Percentiles rank a stretch among this genome's conserved stretches.
Conservation (phyloP, 35 echinoderm and acorn worm genomes). For the Ophiothrix spiculata region DNA sequence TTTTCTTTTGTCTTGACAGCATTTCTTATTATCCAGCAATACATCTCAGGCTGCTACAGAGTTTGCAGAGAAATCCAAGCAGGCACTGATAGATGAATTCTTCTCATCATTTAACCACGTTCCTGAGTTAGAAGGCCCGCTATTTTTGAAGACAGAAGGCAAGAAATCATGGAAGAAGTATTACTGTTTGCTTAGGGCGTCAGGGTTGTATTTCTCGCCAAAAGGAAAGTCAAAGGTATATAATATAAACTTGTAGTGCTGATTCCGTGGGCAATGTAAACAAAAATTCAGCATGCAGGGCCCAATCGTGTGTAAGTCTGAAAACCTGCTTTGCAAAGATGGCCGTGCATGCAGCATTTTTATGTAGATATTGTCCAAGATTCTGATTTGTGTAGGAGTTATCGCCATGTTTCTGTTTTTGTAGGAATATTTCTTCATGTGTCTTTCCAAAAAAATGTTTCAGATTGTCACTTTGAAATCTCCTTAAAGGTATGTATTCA, state of each 20-base stretch:
- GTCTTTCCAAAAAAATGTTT: too few species aligned
- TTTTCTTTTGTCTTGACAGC: slow-evolving; percentile 41
- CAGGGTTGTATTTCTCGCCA: slow-evolving; percentile 89
- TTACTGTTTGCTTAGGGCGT: neutral
- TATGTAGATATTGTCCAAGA: too few species aligned
- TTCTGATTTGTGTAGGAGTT: too few species aligned
- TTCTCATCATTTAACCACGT: slow-evolving; percentile 70
- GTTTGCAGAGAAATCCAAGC: slow-evolving; percentile 96
- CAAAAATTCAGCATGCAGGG: too few species aligned
- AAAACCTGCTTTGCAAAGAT: too few species aligned
- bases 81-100: slow-evolving; percentile 86
- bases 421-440: too few species aligned
- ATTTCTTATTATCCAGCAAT: slow-evolving; percentile 73
- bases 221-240: slow-evolving; percentile 97
- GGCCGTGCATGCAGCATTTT: too few species aligned
- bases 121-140: slow-evolving; percentile 78
- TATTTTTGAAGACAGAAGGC: slow-evolving; percentile 84
- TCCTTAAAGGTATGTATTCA: too few species aligned
- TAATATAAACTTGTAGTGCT: too few species aligned
- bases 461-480: too few species aligned
- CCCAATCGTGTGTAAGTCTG: neutral
- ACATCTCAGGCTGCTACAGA: slow-evolving; percentile 85
- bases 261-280: too few species aligned
- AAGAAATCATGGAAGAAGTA: slow-evolving; percentile 53
- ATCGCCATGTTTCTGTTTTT: too few species aligned